Base-by-base conservation (phyloP, 2,113 vertebrate genomes). In the Lota lota region DNA sequence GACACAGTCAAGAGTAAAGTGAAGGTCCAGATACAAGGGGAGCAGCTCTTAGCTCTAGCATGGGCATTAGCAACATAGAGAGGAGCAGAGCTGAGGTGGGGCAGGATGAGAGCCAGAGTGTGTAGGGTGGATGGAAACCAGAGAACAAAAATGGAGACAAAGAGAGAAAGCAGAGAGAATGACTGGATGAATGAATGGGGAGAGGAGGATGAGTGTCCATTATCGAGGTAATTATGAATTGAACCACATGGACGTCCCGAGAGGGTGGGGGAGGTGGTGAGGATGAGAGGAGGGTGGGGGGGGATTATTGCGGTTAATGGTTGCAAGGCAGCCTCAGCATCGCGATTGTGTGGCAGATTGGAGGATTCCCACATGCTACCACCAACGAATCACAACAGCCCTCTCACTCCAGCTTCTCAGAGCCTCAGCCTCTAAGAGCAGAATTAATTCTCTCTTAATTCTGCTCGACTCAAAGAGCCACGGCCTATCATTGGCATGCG, bases 221-320 rank as follows among this genome's bases (percentile, higher is more conserved):
- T 89, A 89, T 86, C 82, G 84, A 87, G 79, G 85, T 87, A 88
- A 90, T 90, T 88, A 88, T 88, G 81, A 85, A 74, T 83, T 79
- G 80, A 83, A 83, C 86, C 78, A 4, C 53, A 18, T 2, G 53
- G 17, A 5, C 17, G 16, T 56, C 53, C 15, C 53, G 1, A 7
- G 40, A 47, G 40, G 40, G 40, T 47, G 40, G 40, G 40, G 8
- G 40, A 10, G 40, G 40, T 6, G 75, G 79, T 79, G 54, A 40
- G 62, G 20, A 21, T 36, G 22, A 51, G 51, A 14, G 54, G 54
- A 14, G 54, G 54, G n/a, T 14, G 62, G 63, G 16, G 28, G 63
- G 33, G 24, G 24, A 78, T 79, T 68, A 77, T 77, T 84, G 70
- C 81, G 64, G 73, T 80, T 61, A 81, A 79, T 70, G 69, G 71